Evolutionary conservation across 35 echinoderm and acorn worm genomes (phyloP), one percentile per base, ranked within the genome.

Genomic region (Stichopus chloronotus): DNA sequence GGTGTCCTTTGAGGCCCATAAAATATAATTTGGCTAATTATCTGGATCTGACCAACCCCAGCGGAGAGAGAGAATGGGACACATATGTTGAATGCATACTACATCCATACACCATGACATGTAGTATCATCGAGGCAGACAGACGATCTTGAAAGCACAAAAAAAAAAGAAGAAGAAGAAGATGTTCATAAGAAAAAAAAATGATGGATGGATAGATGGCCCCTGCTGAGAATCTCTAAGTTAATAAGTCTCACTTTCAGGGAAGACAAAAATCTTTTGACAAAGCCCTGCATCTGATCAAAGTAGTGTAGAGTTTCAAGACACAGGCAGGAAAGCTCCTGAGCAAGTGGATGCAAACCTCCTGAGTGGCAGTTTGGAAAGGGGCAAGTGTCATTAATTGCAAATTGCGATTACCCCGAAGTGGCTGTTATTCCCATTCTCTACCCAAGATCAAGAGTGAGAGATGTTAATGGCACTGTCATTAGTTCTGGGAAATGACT

Each of bases 211-310:
- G 17, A 74, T 74, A 20, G 12, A 14, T 19, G 69, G 69, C 22
- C 22, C 69, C 17, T 74, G 69, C 69, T 74, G 69, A 74, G 13
- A 74, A 74, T 74, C 22, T 74, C 69, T 20, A 20, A 74, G 69
- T 74, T 74, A 74, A 74, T 74, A 74, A 74, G 69, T 74, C 17
- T 74, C 69, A 74, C 14, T 74, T 74, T 74, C 69, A 74, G 69
- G 13, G 17, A 74, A 74, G 69, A 74, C 69, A 74, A 20, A 74
- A 74, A 74, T 74, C 69, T n/a, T 43, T 43, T 74, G 69, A 74
- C 69, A 74, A 74, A 74, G 12, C 69, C 69, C 19, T 5, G 17
- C 19, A 20, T 16, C 5, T 16, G 22, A 74, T 20, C 69, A 74
- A 20, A 20, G 0, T 4, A n/a, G 69, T 74, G 69, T 74, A 74